Percentiles rank a stretch among this genome's conserved stretches.
Evolutionary conservation across 2,113 vertebrate genomes (phyloP).

Genomic region (Erythrocercus mccallii): DNA sequence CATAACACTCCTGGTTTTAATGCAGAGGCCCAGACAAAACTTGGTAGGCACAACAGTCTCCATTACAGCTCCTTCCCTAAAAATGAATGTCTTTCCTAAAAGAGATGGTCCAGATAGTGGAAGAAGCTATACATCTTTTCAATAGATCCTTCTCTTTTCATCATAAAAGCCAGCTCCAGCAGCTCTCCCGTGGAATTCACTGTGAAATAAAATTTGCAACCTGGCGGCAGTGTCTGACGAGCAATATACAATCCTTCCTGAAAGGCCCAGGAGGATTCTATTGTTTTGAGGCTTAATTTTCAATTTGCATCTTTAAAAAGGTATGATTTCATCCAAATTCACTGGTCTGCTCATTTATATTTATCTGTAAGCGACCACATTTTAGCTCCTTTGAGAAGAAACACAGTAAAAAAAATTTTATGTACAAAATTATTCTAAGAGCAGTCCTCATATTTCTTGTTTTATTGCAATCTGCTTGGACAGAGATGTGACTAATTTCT

Average conservation of each 20-base stretch:
- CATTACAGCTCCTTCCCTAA: neutral
- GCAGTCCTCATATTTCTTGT: neutral
- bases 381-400: conserved; percentile 35
- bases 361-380: conserved; percentile 67
- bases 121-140: neutral
- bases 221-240: neutral
- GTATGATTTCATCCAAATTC: conserved; percentile 64
- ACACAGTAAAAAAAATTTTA: neutral
- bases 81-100: neutral
- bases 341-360: conserved; percentile 48
- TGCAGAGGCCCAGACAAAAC: neutral
- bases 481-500: conserved; percentile 45
- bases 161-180: neutral
- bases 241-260: conserved; percentile 9
- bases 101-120: neutral
- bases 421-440: conserved; percentile 20
- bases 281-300: conserved; percentile 65
- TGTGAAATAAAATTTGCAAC: neutral
- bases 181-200: conserved; percentile 44
- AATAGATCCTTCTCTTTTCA: conserved; percentile 30
- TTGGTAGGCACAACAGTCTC: neutral
- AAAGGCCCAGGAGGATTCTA: conserved; percentile 26
- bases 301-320: conserved; percentile 70
- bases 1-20: neutral
- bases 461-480: conserved; percentile 2